Base-by-base conservation (phyloP, 2,113 vertebrate genomes). In the Copsychus sechellarum region DNA sequence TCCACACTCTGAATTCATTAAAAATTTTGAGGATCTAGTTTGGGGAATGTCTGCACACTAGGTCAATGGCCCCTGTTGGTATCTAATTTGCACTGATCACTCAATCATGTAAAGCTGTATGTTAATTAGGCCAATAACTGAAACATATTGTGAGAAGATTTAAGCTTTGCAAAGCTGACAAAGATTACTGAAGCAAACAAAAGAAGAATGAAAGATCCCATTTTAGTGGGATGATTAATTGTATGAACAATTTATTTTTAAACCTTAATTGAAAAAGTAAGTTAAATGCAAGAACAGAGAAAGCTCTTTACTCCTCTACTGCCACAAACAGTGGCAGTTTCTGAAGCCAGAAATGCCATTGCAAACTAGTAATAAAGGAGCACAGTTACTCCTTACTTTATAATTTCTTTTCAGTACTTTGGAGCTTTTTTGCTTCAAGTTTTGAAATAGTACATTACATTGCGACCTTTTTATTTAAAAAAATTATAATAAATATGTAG, bases 101-200 rank as follows among this genome's bases (percentile, higher is more conserved):
- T 76, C 78, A 88, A 8, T 95, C 93, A 90, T 43, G 42, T 82
- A 79, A 86, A 93, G 66, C 58, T 91, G 5, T 73, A 58, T 38
- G 53, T 72, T 91, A 95, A 95, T 90, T 77, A 93, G 54, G 42
- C 48, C 38, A 93, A 67, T 74, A 81, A 90, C 29, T 12, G 57
- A 79, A 89, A 85, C 74, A 58, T 45, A 85, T 16, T 74, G 40
- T 62, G 86, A 18, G 14, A 34, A 77, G 70, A 94, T n/a, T 91
- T 81, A 87, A 77, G 54, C 40, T 34, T 92, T 69, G 17, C 66
- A 92, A 90, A 90, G 50, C 93, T 82, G 78, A 57, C 53, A 61
- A 67, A 84, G 69, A 87, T 85, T 82, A 90, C 62, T 88, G n/a
- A 94, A 69, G 42, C 36, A 87, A 80, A 91, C 40, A 70, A 80